Evolutionary conservation across 2,797 vertebrate species (phyloP), one percentile per base, ranked within the genome.

Genomic region (Pagetopsis macropterus): DNA sequence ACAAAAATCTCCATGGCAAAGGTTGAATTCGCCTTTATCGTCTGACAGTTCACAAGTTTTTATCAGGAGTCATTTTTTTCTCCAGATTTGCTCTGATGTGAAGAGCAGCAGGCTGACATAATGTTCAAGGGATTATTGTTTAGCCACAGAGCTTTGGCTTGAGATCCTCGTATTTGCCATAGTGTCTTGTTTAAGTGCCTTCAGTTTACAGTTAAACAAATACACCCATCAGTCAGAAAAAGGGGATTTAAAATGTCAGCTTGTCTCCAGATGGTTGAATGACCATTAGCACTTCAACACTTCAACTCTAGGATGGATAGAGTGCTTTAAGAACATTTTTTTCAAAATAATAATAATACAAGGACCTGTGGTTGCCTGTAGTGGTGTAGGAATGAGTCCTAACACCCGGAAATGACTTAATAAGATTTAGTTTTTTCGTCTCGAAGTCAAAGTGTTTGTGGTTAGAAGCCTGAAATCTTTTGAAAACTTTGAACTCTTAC

Each of bases 191-290:
- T 48, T 3, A 62, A 73, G 56, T 17, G 44, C 46, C 2, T 12
- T 56, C 23, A 16, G 23, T 52, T 72, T 46, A 59, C 50, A 37
- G 51, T 56, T 49, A 9, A 66, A 70, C 61, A 72, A 66, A 70
- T 51, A 72, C 71, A 40, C 70, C 63, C 65, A 37, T 37, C 33
- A 51, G 43, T 58, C 65, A 9, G 15, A 4, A 37, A 43, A 66
- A 55, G 8, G 12, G 15, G 16, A 13, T 9, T 61, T 27, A 15
- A 4, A 27, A 14, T 44, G 37, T 27, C 40, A 40, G n/a, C 49
- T 11, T 15, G 6, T 9, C 33, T 37, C 8, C 8, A 37, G 33
- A 9, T 37, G 6, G 33, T 37, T 37, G 33, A 37, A 1, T 21
- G 27, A 31, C 9, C 13, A 19, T 57, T 9, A 45, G 13, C 48